These are phyloP conservation scores for Stramonita haemastoma DNA, from an alignment of 2,888 invertebrate genomes.

Conservation along the genomic window DNA sequence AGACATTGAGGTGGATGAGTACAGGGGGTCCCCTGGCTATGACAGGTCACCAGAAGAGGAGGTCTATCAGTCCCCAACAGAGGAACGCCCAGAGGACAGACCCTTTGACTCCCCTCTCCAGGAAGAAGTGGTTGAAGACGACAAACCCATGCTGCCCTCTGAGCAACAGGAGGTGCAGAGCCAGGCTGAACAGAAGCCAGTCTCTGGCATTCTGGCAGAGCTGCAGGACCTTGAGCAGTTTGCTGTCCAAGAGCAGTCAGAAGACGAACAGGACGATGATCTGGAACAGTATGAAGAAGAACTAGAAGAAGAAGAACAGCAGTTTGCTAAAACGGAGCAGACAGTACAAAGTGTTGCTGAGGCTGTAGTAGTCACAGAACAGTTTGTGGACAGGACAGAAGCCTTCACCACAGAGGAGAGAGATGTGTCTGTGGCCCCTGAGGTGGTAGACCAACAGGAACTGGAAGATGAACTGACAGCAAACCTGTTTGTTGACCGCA, in stretches of 20 bases:
- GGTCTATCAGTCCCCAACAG: slow-evolving; percentile 9
- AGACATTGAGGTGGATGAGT: slow-evolving; percentile 25
- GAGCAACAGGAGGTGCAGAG: slow-evolving; percentile 30
- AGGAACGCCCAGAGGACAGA: slow-evolving; percentile 33
- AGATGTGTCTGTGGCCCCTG: slow-evolving; percentile 15
- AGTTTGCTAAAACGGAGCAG: not conserved
- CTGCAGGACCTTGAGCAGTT: slow-evolving; percentile 45
- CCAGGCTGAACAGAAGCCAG: slow-evolving; percentile 25
- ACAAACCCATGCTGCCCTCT: not conserved
- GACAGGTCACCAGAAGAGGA: slow-evolving; percentile 33
- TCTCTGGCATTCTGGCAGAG: slow-evolving; percentile 47
- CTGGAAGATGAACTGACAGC: not conserved
- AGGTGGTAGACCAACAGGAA: not conserved
- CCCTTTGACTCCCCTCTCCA: slow-evolving; percentile 21
- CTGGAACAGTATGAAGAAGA: slow-evolving; percentile 41
- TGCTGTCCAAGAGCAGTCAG: slow-evolving; percentile 52
- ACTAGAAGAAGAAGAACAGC: slow-evolving; percentile 37
- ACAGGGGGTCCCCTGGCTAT: slow-evolving; percentile 12
- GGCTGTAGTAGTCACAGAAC: not conserved
- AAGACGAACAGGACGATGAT: slow-evolving; percentile 61
- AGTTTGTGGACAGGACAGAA: slow-evolving; percentile 38
- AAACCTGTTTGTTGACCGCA: slow-evolving; percentile 52
- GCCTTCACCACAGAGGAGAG: slow-evolving; percentile 30
- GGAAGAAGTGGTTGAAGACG: slow-evolving; percentile 35
- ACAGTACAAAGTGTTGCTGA: not conserved